Evolutionary conservation across 2,888 invertebrate genomes (phyloP).

Genomic region (Tolmerus cingulatus): DNA sequence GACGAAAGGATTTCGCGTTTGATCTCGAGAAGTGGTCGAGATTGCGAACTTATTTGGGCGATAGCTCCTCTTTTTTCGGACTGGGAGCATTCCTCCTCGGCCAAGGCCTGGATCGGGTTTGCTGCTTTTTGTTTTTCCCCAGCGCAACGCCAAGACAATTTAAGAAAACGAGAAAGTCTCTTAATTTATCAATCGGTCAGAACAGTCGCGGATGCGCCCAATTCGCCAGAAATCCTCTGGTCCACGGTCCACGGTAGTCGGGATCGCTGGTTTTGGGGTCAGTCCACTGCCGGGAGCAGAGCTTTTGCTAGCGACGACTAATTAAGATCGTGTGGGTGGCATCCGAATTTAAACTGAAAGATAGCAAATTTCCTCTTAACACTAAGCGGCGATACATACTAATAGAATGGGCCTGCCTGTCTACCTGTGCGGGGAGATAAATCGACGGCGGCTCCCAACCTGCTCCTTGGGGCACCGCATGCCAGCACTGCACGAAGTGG

Average conservation of each 20-base stretch:
- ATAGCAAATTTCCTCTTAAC: conserved; percentile 52
- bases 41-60: conserved; percentile 39
- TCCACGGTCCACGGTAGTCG: conserved; percentile 13
- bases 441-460: not conserved
- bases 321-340: conserved; percentile 52
- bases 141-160: conserved; percentile 42
- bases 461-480: conserved; percentile 4
- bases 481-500: not conserved
- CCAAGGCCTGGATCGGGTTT: not conserved
- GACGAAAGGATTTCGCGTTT: conserved; percentile 47
- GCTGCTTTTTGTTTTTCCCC: not conserved
- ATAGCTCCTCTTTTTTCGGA: conserved; percentile 23
- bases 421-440: conserved; percentile 1
- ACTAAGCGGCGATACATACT: conserved; percentile 50
- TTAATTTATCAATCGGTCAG: conserved; percentile 43
- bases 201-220: not conserved
- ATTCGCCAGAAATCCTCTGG: not conserved
- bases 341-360: conserved; percentile 51
- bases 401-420: not conserved
- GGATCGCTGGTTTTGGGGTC: not conserved
- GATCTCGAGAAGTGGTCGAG: conserved; percentile 43
- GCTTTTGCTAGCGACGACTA: conserved; percentile 45
- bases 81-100: conserved; percentile 6
- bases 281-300: not conserved
- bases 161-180: conserved; percentile 39